Percentiles rank a stretch among this genome's conserved stretches.
Conservation (phyloP, 2,797 vertebrate species). For the Galago senegalensis region DNA sequence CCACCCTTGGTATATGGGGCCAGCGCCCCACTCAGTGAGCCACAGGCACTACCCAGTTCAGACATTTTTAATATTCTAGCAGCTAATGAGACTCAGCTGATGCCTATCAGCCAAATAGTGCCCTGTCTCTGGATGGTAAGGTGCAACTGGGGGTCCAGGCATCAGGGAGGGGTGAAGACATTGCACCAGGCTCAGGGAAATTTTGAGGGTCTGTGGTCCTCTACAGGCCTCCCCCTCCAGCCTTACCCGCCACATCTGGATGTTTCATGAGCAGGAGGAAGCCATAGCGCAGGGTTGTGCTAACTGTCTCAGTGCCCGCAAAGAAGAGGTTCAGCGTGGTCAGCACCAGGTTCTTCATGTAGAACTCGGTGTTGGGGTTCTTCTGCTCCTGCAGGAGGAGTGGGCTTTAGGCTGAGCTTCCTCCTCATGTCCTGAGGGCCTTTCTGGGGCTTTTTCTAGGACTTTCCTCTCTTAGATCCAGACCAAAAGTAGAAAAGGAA, state of each 20-base stretch:
- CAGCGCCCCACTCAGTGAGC: no score
- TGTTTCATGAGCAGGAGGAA: conserved; percentile 85
- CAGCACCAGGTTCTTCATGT: conserved; percentile 73
- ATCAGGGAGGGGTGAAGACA: not conserved
- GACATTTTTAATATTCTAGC: not conserved
- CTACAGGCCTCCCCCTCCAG: not conserved
- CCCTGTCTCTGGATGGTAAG: not conserved
- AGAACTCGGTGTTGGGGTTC: conserved; percentile 72
- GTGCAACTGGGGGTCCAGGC: not conserved
- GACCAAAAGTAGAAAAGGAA: not conserved
- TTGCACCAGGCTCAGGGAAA: not conserved
- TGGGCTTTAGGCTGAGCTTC: not conserved
- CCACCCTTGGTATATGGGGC: no score
- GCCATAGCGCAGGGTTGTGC: conserved; percentile 82
- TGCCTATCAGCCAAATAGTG: not conserved
- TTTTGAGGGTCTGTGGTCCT: not conserved
- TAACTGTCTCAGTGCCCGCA: conserved; percentile 80
- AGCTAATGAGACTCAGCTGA: accelerated
- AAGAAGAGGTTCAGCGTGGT: conserved; percentile 79
- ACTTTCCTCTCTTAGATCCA: not conserved
- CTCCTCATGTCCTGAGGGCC: no score
- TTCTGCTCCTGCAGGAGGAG: conserved; percentile 77
- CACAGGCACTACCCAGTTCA: no score
- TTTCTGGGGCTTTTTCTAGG: not conserved
- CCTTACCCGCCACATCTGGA: conserved; percentile 81